These are phyloP conservation scores for Drosophila subquinaria DNA, from an alignment of 2,888 invertebrate genomes.

Conservation along the genomic window DNA sequence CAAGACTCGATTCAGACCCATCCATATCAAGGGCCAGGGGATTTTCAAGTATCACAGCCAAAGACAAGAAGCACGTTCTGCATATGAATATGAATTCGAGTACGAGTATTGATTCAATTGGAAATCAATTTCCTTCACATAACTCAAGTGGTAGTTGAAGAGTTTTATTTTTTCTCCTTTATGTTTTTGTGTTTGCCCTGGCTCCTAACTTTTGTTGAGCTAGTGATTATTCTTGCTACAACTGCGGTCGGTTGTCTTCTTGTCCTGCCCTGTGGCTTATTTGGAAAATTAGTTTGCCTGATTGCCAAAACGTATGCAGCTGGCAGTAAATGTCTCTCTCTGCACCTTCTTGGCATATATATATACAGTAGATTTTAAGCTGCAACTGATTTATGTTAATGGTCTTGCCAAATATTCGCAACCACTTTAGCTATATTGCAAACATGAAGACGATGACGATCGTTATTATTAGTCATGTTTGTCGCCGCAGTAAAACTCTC, in stretches of 20 bases:
- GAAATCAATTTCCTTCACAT: slow-evolving; percentile 53
- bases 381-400: slow-evolving; percentile 72
- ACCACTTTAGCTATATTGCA: slow-evolving; percentile 62
- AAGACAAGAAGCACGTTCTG: slow-evolving; percentile 47
- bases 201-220: slow-evolving; percentile 27
- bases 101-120: slow-evolving; percentile 41
- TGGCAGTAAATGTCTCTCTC: slow-evolving; percentile 39
- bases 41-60: slow-evolving; percentile 35
- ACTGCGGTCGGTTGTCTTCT: slow-evolving; percentile 12
- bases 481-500: slow-evolving; percentile 68
- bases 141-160: slow-evolving; percentile 18
- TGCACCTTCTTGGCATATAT: slow-evolving; percentile 31
- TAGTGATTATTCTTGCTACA: slow-evolving; percentile 33
- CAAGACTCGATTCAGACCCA: slow-evolving; percentile 19
- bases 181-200: slow-evolving; percentile 18
- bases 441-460: slow-evolving; percentile 38
- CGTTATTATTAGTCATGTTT: slow-evolving; percentile 76
- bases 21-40: slow-evolving; percentile 53
- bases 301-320: slow-evolving; percentile 43
- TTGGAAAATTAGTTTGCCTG: slow-evolving; percentile 59
- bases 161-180: slow-evolving; percentile 20
- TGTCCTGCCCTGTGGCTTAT: slow-evolving; percentile 45
- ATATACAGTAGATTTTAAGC: slow-evolving; percentile 44
- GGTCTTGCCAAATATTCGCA: slow-evolving; percentile 69
- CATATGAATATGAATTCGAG: slow-evolving; percentile 67